Evolutionary conservation across 2,888 invertebrate species (phyloP).

Genomic region (Cybosia mesomella): DNA sequence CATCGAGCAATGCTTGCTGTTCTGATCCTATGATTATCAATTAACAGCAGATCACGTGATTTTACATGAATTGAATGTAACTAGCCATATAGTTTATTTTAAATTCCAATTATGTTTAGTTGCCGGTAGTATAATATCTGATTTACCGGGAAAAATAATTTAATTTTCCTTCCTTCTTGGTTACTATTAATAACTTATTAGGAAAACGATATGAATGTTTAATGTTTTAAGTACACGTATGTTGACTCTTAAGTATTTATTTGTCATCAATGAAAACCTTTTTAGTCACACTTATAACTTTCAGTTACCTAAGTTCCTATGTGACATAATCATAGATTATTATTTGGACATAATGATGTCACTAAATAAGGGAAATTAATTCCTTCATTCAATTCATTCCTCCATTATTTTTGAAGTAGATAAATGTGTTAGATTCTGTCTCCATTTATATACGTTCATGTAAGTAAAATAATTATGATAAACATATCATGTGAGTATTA

Average conservation of each 20-base stretch:
- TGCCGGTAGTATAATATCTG: neutral
- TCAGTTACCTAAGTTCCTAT: too few relatives aligned
- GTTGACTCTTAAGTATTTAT: too few relatives aligned
- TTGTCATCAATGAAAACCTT: too few relatives aligned
- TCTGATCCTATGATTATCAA: neutral
- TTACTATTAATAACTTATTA: neutral
- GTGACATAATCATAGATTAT: too few relatives aligned
- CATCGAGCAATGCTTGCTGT: too few relatives aligned
- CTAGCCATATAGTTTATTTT: too few relatives aligned
- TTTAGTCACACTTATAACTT: too few relatives aligned
- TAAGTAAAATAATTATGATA: neutral
- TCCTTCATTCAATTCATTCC: too few relatives aligned
- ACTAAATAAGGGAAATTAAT: too few relatives aligned
- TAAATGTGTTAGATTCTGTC: neutral
- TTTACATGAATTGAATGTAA: neutral
- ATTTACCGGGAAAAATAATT: neutral
- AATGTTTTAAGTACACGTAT: too few relatives aligned
- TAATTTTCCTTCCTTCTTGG: neutral
- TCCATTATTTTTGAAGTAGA: neutral
- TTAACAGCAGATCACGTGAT: neutral
- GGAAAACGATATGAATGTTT: neutral
- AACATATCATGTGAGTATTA: slow-evolving; percentile 13
- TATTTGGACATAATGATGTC: too few relatives aligned
- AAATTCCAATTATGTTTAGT: neutral
- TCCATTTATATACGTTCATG: neutral